These are phyloP conservation scores for Rhopalosiphum maidis DNA, from an alignment of 1,140 invertebrate genomes.

Conservation along the genomic window DNA sequence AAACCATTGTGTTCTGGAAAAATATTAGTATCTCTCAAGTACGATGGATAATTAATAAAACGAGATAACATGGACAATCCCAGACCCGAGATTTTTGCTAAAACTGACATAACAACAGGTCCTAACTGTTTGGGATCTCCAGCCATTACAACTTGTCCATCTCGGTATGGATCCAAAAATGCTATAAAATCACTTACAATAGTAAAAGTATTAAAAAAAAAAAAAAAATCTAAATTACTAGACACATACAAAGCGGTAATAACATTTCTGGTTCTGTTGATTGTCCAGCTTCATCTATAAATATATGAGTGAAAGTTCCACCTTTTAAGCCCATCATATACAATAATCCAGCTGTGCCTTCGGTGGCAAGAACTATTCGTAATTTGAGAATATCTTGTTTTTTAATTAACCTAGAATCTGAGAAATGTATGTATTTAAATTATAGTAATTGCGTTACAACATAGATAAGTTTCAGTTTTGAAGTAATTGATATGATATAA, in stretches of 20 bases:
- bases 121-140: slow-evolving; percentile 93
- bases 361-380: slow-evolving; percentile 30
- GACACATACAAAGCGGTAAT: slow-evolving; percentile 70
- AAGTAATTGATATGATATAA: not conserved
- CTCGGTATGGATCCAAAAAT: slow-evolving; percentile 45
- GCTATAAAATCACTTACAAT: slow-evolving; percentile 56
- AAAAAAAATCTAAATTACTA: not conserved
- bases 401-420: not conserved
- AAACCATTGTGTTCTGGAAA: slow-evolving; percentile 68
- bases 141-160: slow-evolving; percentile 79
- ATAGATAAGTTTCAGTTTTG: not conserved
- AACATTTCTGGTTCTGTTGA: slow-evolving; percentile 87
- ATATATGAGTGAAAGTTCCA: slow-evolving; percentile 85
- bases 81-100: slow-evolving; percentile 72
- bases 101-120: slow-evolving; percentile 76
- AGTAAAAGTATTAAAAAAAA: not conserved
- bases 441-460: not conserved
- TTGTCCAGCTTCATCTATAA: slow-evolving; percentile 92
- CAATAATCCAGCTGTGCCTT: slow-evolving; percentile 70
- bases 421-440: not conserved
- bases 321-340: slow-evolving; percentile 71
- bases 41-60: slow-evolving; percentile 61
- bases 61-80: slow-evolving; percentile 62
- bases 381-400: slow-evolving; percentile 41
- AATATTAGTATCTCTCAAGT: slow-evolving; percentile 61